Conservation (phyloP, 2,888 invertebrate genomes). For the Lamellibrachia satsuma region DNA sequence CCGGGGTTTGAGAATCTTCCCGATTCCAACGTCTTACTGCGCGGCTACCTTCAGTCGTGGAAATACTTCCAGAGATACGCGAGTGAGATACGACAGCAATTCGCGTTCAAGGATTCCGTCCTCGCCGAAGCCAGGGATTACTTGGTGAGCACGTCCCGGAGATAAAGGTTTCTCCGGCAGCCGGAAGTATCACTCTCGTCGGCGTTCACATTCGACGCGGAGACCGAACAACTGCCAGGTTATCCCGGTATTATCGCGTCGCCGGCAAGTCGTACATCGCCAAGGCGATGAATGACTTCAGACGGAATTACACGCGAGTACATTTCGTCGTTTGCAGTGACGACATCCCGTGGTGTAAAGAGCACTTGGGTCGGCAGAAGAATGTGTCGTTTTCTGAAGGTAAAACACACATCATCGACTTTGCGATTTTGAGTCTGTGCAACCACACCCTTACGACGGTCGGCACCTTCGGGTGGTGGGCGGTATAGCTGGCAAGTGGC, state of each 20-base stretch:
- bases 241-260: conserved; percentile 18
- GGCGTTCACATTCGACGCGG: conserved; percentile 32
- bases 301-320: background rate
- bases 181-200: background rate
- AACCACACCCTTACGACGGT: conserved; percentile 32
- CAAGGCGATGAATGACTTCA: conserved; percentile 28
- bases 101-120: conserved; percentile 29
- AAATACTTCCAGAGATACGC: conserved; percentile 31
- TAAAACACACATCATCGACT: conserved; percentile 23
- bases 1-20: background rate
- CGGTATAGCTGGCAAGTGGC: conserved; percentile 32
- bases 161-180: background rate
- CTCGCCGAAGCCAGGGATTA: background rate
- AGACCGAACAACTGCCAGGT: background rate
- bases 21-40: conserved; percentile 25
- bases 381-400: conserved; percentile 21
- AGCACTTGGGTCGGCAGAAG: conserved; percentile 14
- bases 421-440: conserved; percentile 30
- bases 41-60: conserved; percentile 38
- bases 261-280: conserved; percentile 24
- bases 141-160: background rate
- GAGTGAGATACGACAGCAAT: conserved; percentile 29
- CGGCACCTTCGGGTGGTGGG: conserved; percentile 36
- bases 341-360: conserved; percentile 28
- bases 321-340: conserved; percentile 30